Conservation (phyloP, 1,140 invertebrate genomes). For the Drosophila persimilis region DNA sequence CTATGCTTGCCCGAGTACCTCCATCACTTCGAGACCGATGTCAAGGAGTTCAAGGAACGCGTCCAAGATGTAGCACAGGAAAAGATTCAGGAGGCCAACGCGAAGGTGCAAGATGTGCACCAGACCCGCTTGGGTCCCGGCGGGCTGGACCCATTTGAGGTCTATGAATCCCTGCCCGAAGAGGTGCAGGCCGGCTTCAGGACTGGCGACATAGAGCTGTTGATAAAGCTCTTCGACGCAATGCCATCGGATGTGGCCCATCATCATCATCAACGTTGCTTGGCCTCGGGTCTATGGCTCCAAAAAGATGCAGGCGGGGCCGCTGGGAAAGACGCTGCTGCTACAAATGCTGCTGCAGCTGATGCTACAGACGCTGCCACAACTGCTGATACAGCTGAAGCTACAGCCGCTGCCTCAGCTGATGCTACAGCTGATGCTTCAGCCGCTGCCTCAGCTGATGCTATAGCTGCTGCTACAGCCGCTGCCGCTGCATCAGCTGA, state of each 20-base stretch:
- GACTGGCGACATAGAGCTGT: conserved; percentile 91
- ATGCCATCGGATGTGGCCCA: conserved; percentile 96
- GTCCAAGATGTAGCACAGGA: conserved; percentile 94
- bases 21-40: conserved; percentile 97
- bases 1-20: conserved; percentile 95
- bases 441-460: background rate
- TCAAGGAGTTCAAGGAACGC: conserved; percentile 94
- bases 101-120: conserved; percentile 92
- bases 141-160: conserved; percentile 98
- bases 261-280: conserved; percentile 98
- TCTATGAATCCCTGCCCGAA: conserved; percentile 96
- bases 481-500: background rate
- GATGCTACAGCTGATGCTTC: too few relatives aligned
- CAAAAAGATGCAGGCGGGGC: conserved; percentile 87
- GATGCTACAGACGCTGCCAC: too few relatives aligned
- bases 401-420: too few relatives aligned
- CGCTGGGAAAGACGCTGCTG: too few relatives aligned
- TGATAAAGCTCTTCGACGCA: conserved; percentile 93
- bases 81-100: conserved; percentile 93
- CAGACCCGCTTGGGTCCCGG: conserved; percentile 96
- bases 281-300: conserved; percentile 98
- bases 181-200: conserved; percentile 92
- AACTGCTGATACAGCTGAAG: too few relatives aligned
- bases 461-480: conserved; percentile 8
- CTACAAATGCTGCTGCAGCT: too few relatives aligned